Evolutionary conservation across 2,797 vertebrate species (phyloP), one percentile per base, ranked within the genome.

Genomic region (Cheracebus regulus): DNA sequence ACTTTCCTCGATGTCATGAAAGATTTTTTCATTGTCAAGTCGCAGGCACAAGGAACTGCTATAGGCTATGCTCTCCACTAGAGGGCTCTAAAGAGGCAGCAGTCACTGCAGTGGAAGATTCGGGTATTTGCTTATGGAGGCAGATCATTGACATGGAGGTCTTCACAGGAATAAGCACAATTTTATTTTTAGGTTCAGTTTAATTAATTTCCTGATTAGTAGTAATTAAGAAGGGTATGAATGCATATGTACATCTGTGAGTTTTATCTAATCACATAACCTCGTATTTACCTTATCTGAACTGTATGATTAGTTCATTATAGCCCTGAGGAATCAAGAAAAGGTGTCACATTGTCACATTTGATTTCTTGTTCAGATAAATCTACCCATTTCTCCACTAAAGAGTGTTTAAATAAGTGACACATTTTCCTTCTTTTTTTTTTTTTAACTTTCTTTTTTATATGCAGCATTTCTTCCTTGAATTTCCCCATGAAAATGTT

Each of bases 11-110:
- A 85, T 90, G 96, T 67, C 72, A 55, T 15, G 39, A 72, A 73
- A 57, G 46, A 50, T 44, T 44, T 75, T 93, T 88, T 92, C 72
- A 39, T 73, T 22, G 33, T 61, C n/a, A 80, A 84, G 10, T 1
- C 14, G 5, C 46, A 46, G 24, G 39, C 1, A 88, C 67, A 78
- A 52, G 70, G 87, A 84, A 55, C 36, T 52, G 93, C 61, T 73
- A 64, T 93, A 75, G 13, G 14, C 15, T 12, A 30, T 28, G 5
- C 1, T 0, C 0, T 95, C 98, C 98, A 97, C 96, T 93, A 98
- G 98, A 98, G 98, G 97, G 97, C 97, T 80, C 64, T 64, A 19
- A 52, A 79, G 95, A 97, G 94, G 95, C 94, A 73, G 94, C 30
- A 90, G 92, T 70, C 46, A 28, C 55, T 2, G 12, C 28, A 1